Evolutionary conservation across 1,140 invertebrate species (phyloP).

Genomic region (Mya arenaria): DNA sequence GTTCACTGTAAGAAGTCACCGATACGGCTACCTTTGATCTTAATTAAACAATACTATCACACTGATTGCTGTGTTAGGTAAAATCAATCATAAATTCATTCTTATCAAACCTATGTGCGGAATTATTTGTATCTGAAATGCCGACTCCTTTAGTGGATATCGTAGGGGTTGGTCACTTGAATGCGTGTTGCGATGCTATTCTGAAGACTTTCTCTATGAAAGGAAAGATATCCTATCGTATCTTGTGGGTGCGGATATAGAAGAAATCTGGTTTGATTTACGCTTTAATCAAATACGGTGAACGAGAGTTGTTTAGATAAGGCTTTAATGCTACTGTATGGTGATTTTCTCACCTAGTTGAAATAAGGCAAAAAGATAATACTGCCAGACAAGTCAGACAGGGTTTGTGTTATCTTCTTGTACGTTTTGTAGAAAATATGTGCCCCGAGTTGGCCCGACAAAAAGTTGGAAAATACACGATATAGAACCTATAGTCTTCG

Average conservation of each 20-base stretch:
- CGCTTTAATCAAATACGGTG: slow-evolving; percentile 30
- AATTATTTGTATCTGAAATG: slow-evolving; percentile 24
- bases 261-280: slow-evolving; percentile 27
- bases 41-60: neutral
- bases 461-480: no score
- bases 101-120: slow-evolving; percentile 16
- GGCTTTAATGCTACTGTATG: slow-evolving; percentile 23
- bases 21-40: slow-evolving; percentile 21
- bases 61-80: slow-evolving; percentile 10
- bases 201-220: neutral
- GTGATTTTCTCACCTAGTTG: slow-evolving; percentile 24
- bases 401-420: no score
- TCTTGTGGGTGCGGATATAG: slow-evolving; percentile 4
- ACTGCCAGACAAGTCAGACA: no score
- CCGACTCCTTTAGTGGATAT: neutral
- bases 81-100: slow-evolving; percentile 33
- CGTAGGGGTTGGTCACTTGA: neutral
- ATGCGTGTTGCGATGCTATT: slow-evolving; percentile 10
- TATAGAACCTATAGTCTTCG: no score
- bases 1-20: neutral
- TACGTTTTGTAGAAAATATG: no score
- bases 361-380: no score
- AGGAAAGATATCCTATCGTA: slow-evolving; percentile 7
- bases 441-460: no score
- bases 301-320: slow-evolving; percentile 31